phyloP scores from a whole-genome alignment of 2,888 invertebrate genomes.

The Cylindroiulus punctatus region DNA sequence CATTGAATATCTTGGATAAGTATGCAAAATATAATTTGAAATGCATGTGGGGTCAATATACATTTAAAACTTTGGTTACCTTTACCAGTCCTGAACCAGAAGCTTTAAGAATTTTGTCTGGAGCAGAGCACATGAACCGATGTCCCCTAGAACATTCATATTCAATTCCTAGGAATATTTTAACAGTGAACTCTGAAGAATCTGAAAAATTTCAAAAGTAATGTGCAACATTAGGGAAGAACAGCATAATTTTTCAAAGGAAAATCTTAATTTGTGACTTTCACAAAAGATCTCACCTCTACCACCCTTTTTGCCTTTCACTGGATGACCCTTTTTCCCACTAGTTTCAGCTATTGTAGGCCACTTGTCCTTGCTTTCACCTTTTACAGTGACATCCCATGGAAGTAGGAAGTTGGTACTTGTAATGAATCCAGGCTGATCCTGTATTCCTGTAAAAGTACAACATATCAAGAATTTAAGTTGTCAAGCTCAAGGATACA shows the following conservation, averaged over 20 bases:
- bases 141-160: slow-evolving; percentile 99
- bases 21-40: too few species aligned
- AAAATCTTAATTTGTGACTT: neutral
- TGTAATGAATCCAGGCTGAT: slow-evolving; percentile 89
- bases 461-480: neutral
- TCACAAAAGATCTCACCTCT: slow-evolving; percentile 54
- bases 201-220: slow-evolving; percentile 57
- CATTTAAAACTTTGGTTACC: slow-evolving; percentile 60
- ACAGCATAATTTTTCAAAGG: neutral
- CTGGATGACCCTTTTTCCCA: slow-evolving; percentile 61
- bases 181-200: slow-evolving; percentile 76
- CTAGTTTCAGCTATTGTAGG: slow-evolving; percentile 64
- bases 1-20: too few species aligned
- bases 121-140: slow-evolving; percentile 88
- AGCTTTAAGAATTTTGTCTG: slow-evolving; percentile 83
- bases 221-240: neutral
- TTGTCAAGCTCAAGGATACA: too few species aligned
- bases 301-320: slow-evolving; percentile 63
- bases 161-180: slow-evolving; percentile 94
- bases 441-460: slow-evolving; percentile 78
- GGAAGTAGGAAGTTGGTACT: slow-evolving; percentile 92
- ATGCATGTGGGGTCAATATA: neutral
- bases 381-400: slow-evolving; percentile 85
- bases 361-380: slow-evolving; percentile 66
- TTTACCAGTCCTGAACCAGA: slow-evolving; percentile 77